These are phyloP conservation scores for Xiphophorus birchmanni DNA, from an alignment of 2,797 vertebrate genomes.

Conservation along the genomic window DNA sequence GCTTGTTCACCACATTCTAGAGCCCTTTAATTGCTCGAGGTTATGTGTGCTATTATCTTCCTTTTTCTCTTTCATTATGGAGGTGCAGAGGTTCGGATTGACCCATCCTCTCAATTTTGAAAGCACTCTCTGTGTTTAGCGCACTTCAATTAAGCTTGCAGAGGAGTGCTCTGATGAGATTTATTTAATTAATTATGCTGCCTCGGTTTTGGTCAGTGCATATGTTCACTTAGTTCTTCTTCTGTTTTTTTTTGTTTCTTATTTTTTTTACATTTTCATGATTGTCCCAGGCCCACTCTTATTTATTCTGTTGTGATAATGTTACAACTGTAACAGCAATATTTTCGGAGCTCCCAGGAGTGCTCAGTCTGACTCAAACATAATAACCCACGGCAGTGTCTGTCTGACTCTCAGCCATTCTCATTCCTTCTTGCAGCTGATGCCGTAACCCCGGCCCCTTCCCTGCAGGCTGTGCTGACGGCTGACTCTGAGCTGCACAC, in stretches of 20 bases:
- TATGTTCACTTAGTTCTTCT: constrained; percentile 54
- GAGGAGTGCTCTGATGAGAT: constrained; percentile 75
- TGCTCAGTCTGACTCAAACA: constrained; percentile 81
- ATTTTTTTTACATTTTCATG: constrained; percentile 46
- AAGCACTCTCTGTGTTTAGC: constrained; percentile 75
- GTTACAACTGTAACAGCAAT: constrained; percentile 83
- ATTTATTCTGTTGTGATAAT: constrained; percentile 82
- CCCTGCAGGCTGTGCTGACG: constrained; percentile 81
- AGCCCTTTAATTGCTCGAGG: constrained; percentile 83
- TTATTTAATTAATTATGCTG: constrained; percentile 80
- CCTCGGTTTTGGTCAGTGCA: constrained; percentile 63
- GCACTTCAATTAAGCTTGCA: constrained; percentile 79
- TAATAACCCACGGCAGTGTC: constrained; percentile 83
- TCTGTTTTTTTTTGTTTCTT: not conserved
- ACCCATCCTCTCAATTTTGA: constrained; percentile 82
- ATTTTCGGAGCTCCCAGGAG: constrained; percentile 78
- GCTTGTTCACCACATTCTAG: constrained; percentile 83
- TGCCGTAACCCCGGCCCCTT: constrained; percentile 81
- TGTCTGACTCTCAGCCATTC: constrained; percentile 82
- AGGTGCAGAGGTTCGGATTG: constrained; percentile 80
- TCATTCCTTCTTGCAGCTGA: constrained; percentile 82
- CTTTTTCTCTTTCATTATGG: constrained; percentile 83
- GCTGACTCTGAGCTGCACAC: constrained; percentile 73
- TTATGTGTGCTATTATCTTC: constrained; percentile 84
- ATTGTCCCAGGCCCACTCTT: constrained; percentile 71